phyloP scores from a whole-genome alignment of 1,140 invertebrate species.

The Littorina saxatilis region DNA sequence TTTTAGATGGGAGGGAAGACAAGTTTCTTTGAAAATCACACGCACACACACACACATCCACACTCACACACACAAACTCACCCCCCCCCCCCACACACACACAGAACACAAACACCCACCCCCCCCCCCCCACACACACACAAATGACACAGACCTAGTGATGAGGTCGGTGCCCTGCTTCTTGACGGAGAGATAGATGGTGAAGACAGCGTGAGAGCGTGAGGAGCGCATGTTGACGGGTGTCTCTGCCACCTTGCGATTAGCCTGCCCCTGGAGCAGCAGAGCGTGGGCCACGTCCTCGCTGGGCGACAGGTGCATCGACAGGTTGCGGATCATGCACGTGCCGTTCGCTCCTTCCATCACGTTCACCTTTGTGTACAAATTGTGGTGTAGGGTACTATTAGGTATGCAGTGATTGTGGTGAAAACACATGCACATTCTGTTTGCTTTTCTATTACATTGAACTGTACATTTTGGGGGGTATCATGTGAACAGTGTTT shows the following conservation, averaged over 20 bases:
- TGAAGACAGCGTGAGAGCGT: conserved; percentile 83
- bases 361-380: conserved; percentile 76
- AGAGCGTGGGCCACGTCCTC: conserved; percentile 81
- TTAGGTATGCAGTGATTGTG: neutral
- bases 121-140: neutral
- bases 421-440: too few species aligned
- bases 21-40: too few species aligned
- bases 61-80: neutral
- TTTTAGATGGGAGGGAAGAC: too few species aligned
- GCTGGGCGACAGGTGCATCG: conserved; percentile 78
- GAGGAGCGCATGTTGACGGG: conserved; percentile 77
- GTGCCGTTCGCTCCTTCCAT: conserved; percentile 79
- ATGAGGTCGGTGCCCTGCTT: conserved; percentile 76
- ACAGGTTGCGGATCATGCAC: conserved; percentile 80
- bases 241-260: conserved; percentile 80
- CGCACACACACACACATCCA: neutral
- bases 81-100: neutral
- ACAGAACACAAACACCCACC: conserved; percentile 5
- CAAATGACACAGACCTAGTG: neutral
- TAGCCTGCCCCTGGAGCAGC: conserved; percentile 80
- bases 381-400: neutral
- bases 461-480: too few species aligned
- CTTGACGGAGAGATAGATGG: conserved; percentile 79
- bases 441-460: neutral
- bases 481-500: too few species aligned